Conservation (phyloP, 2,888 invertebrate genomes). For the Phorcus lineatus region DNA sequence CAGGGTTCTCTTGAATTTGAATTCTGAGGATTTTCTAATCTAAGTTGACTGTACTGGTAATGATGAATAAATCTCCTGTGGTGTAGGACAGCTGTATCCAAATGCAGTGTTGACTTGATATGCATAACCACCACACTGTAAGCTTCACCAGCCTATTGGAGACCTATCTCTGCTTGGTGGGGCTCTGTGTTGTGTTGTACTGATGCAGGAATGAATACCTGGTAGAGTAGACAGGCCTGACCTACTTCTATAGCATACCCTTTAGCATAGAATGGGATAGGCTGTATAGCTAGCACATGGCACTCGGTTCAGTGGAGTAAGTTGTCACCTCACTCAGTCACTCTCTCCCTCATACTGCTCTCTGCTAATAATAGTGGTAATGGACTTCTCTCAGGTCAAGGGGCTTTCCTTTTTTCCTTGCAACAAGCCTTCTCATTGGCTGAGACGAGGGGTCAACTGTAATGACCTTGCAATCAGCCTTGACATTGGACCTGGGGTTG, state of each 20-base stretch:
- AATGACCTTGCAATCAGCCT: background rate
- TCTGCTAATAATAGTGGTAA: background rate
- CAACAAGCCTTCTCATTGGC: background rate
- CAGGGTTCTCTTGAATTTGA: too few species aligned
- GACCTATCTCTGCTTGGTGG: too few species aligned
- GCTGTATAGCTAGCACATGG: background rate
- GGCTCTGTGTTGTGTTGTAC: too few species aligned
- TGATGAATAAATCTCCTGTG: too few species aligned
- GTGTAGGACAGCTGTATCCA: too few species aligned
- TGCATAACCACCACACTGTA: too few species aligned
- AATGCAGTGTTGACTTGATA: too few species aligned
- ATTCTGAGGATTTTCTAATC: too few species aligned
- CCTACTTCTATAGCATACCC: background rate
- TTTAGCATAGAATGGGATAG: background rate
- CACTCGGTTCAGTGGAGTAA: background rate
- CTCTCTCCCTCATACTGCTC: constrained; percentile 2
- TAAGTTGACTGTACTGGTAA: too few species aligned
- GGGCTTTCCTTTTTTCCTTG: constrained; percentile 12
- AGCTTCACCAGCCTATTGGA: too few species aligned
- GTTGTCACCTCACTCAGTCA: background rate
- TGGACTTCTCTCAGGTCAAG: constrained; percentile 8
- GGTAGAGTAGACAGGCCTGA: too few species aligned
- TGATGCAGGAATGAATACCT: too few species aligned
- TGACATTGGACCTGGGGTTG: constrained; percentile 8
- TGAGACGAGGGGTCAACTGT: background rate